Conservation (phyloP, 2,888 invertebrate genomes). For the Drosophila borealis region DNA sequence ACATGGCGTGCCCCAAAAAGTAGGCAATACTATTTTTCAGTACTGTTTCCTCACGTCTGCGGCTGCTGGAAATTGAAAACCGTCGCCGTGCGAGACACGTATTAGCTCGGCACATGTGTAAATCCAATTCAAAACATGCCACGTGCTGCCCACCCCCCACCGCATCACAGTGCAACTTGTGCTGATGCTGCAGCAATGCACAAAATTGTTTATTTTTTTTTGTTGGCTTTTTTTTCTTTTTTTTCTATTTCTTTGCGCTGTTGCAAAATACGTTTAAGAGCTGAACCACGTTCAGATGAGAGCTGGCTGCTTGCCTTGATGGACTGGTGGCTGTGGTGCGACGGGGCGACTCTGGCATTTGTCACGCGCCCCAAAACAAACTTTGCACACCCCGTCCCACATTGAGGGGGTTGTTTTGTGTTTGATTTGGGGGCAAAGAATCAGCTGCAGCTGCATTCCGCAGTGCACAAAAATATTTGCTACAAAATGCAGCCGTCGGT, state of each 20-base stretch:
- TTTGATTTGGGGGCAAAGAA: slow-evolving; percentile 49
- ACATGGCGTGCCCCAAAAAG: slow-evolving; percentile 24
- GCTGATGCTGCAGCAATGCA: slow-evolving; percentile 54
- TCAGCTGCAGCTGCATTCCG: slow-evolving; percentile 42
- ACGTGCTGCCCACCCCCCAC: slow-evolving; percentile 41
- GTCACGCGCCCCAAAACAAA: slow-evolving; percentile 52
- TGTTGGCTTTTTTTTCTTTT: not conserved
- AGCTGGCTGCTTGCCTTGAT: not conserved
- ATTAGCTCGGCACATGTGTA: slow-evolving; percentile 76
- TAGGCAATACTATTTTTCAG: slow-evolving; percentile 35
- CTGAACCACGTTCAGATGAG: slow-evolving; percentile 32
- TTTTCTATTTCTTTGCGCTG: slow-evolving; percentile 11
- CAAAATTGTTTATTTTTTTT: slow-evolving; percentile 35
- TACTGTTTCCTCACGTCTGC: slow-evolving; percentile 43
- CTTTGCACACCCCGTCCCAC: slow-evolving; percentile 13
- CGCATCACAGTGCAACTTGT: slow-evolving; percentile 4
- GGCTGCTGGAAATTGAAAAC: slow-evolving; percentile 70
- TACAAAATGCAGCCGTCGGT: slow-evolving; percentile 23
- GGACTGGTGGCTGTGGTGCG: not conserved
- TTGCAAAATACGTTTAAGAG: slow-evolving; percentile 48
- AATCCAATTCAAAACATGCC: slow-evolving; percentile 78
- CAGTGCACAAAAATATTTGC: slow-evolving; percentile 14
- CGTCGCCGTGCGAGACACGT: slow-evolving; percentile 58
- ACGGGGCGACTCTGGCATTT: slow-evolving; percentile 18
- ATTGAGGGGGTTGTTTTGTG: slow-evolving; percentile 41